Base-by-base conservation (phyloP, 1,140 invertebrate species). In the Sinella curviseta region DNA sequence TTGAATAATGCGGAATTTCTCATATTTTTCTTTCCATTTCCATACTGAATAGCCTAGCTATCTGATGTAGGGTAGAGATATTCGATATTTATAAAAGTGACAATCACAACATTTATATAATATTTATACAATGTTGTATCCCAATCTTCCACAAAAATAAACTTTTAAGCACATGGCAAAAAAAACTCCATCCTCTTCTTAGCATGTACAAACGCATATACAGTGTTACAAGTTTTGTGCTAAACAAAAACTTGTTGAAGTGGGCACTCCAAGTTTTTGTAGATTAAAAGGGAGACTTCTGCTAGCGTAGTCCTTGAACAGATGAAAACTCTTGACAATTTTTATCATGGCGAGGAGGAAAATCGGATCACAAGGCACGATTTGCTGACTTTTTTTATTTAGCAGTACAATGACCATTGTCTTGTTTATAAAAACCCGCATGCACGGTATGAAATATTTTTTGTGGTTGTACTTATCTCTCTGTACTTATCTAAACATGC, bases 61-160 rank as follows among this genome's bases (percentile, higher is more conserved):
- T 12, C 39, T 48, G 39, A 48, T 48, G 57, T 26, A 26, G 57
- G 16, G 24, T 8, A 26, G 24, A 26, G 16, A 65, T 26, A 16
- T n/a, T 26, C 24, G 26, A 16, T 65, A 16, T 65, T 65, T 65
- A 65, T 65, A 65, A 65, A 26, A 16, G 24, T 26, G 57, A 65
- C 16, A 65, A 65, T 65, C 57, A 65, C 26, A 65, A 65, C 57
- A 65, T 65, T 65, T 65, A 65, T 65, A 65, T 65, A 65, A 65
- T 65, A 65, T 65, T 65, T 65, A 26, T 26, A 26, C 39, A 65
- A n/a, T 65, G 16, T 65, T 65, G 26, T 26, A 17, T 65, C 57
- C 57, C 16, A 12, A 14, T n/a, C 4, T 26, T 65, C 24, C 57
- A 65, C 57, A 26, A 8, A 65, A 26, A 26, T 65, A 65, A 65